Conservation (phyloP, 2,113 vertebrate genomes). For the Camelus dromedarius region DNA sequence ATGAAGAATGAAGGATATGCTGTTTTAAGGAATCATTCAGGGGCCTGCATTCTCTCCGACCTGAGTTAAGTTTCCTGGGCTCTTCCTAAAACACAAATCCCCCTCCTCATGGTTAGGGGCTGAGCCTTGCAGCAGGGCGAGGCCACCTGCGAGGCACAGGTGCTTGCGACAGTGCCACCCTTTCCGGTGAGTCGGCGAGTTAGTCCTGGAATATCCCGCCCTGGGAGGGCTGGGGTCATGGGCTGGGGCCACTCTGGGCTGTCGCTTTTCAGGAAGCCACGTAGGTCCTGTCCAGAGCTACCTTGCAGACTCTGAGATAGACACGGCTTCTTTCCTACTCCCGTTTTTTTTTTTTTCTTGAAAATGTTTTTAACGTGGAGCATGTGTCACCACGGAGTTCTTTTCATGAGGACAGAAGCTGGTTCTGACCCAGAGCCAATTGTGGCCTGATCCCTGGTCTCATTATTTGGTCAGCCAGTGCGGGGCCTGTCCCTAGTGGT, state of each 20-base stretch:
- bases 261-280: conserved; percentile 42
- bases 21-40: conserved; percentile 16
- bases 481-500: neutral
- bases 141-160: conserved; percentile 21
- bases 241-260: neutral
- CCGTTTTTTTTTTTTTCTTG: conserved; percentile 4
- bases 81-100: neutral
- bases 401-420: conserved; percentile 40
- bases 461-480: conserved; percentile 6
- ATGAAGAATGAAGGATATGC: neutral
- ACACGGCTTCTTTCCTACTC: neutral
- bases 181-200: conserved; percentile 66
- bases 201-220: conserved; percentile 39
- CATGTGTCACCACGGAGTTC: neutral
- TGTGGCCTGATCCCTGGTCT: conserved; percentile 23
- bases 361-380: conserved; percentile 4
- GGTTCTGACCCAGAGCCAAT: neutral
- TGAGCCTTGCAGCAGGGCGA: neutral
- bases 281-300: conserved; percentile 42
- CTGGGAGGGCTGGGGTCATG: neutral
- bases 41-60: neutral
- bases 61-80: neutral
- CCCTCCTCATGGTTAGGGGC: neutral
- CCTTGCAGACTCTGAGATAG: conserved; percentile 5
- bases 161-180: neutral